phyloP scores from a whole-genome alignment of 2,113 vertebrate genomes.

The Psittacula cyanocephala region DNA sequence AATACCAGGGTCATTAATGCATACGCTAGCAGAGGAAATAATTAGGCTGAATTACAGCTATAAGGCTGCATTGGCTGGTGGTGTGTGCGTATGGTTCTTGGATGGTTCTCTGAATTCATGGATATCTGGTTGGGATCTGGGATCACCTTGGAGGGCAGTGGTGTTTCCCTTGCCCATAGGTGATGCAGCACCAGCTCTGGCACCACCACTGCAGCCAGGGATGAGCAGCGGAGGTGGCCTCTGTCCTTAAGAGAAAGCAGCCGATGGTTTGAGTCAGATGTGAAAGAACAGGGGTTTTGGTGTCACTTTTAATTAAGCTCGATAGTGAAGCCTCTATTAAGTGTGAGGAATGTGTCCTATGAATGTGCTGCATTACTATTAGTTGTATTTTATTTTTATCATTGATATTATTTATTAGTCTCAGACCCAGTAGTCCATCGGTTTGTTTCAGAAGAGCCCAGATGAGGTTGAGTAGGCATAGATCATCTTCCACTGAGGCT shows the following conservation, averaged over 20 bases:
- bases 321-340: not conserved
- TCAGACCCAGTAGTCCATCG: not conserved
- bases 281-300: not conserved
- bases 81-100: fast-evolving
- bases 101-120: fast-evolving
- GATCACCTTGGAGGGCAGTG: not conserved
- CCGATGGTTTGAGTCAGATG: fast-evolving
- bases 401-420: slow-evolving; percentile 35
- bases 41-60: slow-evolving; percentile 4
- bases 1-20: slow-evolving; percentile 39
- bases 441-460: not conserved
- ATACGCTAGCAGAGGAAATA: slow-evolving; percentile 3
- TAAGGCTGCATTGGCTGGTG: not conserved
- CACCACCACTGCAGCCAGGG: not conserved
- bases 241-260: not conserved
- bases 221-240: not conserved
- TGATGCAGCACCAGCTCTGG: not conserved
- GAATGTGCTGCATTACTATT: not conserved
- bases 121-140: fast-evolving
- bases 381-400: slow-evolving; percentile 10
- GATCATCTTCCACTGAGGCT: not conserved
- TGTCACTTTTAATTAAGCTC: slow-evolving; percentile 19
- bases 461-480: not conserved
- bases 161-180: fast-evolving
- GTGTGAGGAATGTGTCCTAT: not conserved